Conservation (phyloP, 2,888 invertebrate genomes). For the Adelognathus sp. region DNA sequence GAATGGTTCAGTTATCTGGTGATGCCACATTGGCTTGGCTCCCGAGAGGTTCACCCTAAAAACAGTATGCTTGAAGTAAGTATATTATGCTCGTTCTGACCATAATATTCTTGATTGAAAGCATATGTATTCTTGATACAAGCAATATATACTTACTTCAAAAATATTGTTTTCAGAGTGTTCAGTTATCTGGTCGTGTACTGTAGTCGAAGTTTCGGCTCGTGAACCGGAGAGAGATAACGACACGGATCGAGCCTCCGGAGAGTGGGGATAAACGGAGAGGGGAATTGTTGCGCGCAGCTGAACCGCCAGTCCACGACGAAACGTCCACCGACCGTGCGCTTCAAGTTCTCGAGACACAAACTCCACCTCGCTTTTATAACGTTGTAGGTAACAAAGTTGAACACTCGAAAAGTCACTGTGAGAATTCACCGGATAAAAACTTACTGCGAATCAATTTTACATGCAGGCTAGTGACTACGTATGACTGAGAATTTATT, state of each 20-base stretch:
- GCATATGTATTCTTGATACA: too few relatives aligned
- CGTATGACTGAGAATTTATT: too few relatives aligned
- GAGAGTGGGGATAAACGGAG: constrained; percentile 11
- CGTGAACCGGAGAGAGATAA: background rate
- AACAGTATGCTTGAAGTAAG: too few relatives aligned
- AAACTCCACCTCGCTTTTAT: background rate
- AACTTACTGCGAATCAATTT: background rate
- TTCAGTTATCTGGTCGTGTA: too few relatives aligned
- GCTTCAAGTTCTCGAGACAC: background rate
- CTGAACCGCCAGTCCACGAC: constrained; percentile 24
- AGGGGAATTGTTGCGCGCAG: background rate
- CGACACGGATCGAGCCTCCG: background rate
- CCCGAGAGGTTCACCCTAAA: too few relatives aligned
- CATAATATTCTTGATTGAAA: background rate
- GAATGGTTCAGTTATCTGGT: too few relatives aligned
- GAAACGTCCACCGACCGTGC: constrained; percentile 2
- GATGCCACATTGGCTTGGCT: too few relatives aligned
- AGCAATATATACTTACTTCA: too few relatives aligned
- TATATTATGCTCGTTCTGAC: too few relatives aligned
- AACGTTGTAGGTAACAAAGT: background rate
- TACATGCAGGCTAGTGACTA: background rate
- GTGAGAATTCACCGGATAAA: background rate
- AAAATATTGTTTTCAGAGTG: too few relatives aligned
- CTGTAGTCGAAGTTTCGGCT: background rate
- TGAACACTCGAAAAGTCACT: background rate